Evolutionary conservation across 1,140 invertebrate species (phyloP).

Genomic region (Drosophila quadrilineata): DNA sequence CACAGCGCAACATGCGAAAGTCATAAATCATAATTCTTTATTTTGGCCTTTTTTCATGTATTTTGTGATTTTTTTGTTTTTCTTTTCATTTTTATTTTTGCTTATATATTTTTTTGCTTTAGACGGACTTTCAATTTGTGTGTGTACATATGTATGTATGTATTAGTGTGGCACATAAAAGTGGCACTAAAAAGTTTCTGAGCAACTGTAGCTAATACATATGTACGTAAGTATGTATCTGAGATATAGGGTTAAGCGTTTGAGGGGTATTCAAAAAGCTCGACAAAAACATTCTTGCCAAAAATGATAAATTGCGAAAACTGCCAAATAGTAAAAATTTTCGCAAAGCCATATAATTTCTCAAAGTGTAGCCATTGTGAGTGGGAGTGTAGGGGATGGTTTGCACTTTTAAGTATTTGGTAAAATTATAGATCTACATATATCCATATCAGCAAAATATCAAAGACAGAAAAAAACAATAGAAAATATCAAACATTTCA

Average conservation of each 20-base stretch:
- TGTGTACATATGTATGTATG: conserved; percentile 7
- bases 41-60: conserved; percentile 34
- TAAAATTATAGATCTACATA: too few species aligned
- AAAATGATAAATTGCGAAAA: conserved; percentile 66
- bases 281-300: conserved; percentile 47
- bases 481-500: too few species aligned
- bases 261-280: not conserved
- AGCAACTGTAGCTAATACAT: conserved; percentile 41
- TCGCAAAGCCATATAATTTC: conserved; percentile 49
- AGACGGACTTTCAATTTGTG: conserved; percentile 56
- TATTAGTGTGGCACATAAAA: conserved; percentile 26
- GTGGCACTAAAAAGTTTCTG: conserved; percentile 57
- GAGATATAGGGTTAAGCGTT: not conserved
- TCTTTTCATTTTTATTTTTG: conserved; percentile 6
- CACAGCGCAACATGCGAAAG: conserved; percentile 59
- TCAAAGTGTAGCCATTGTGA: not conserved
- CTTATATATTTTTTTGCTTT: conserved; percentile 15
- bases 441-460: too few species aligned
- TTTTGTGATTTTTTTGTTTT: conserved; percentile 24
- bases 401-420: conserved; percentile 40
- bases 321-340: conserved; percentile 45
- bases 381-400: not conserved
- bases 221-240: too few species aligned
- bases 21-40: conserved; percentile 77
- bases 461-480: too few species aligned